Evolutionary conservation across 2,888 invertebrate species (phyloP).

Genomic region (Muscina levida): DNA sequence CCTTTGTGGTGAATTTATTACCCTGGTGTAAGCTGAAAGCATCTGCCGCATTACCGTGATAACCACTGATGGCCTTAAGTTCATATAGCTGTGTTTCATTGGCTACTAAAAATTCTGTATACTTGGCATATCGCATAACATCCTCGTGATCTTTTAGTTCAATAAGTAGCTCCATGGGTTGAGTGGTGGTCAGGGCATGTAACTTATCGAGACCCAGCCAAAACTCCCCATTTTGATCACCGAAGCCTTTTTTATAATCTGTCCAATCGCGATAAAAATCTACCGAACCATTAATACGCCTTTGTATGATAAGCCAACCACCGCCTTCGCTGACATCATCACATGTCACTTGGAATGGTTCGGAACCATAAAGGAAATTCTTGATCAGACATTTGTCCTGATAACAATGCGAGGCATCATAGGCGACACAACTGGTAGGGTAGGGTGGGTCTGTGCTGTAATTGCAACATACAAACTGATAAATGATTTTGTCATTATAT

Average conservation of each 20-base stretch:
- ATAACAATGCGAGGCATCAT: slow-evolving; percentile 11
- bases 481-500: too few species aligned
- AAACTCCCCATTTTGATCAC: slow-evolving; percentile 45
- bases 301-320: slow-evolving; percentile 43
- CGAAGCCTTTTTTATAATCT: slow-evolving; percentile 39
- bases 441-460: slow-evolving; percentile 9
- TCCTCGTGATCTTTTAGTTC: slow-evolving; percentile 25
- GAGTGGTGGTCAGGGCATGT: slow-evolving; percentile 10
- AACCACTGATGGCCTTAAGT: neutral
- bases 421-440: slow-evolving; percentile 35
- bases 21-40: slow-evolving; percentile 18
- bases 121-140: slow-evolving; percentile 26
- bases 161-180: slow-evolving; percentile 25
- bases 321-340: slow-evolving; percentile 15
- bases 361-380: slow-evolving; percentile 19
- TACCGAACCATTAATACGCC: slow-evolving; percentile 40
- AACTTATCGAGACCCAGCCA: slow-evolving; percentile 45
- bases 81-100: slow-evolving; percentile 20
- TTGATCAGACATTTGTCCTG: slow-evolving; percentile 37
- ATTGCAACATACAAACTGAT: too few species aligned
- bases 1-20: slow-evolving; percentile 24
- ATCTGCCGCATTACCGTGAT: slow-evolving; percentile 27
- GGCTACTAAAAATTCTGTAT: slow-evolving; percentile 18
- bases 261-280: slow-evolving; percentile 41
- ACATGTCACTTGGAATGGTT: slow-evolving; percentile 33